phyloP scores from a whole-genome alignment of 2,888 invertebrate species.

The Tribolium freemani region DNA sequence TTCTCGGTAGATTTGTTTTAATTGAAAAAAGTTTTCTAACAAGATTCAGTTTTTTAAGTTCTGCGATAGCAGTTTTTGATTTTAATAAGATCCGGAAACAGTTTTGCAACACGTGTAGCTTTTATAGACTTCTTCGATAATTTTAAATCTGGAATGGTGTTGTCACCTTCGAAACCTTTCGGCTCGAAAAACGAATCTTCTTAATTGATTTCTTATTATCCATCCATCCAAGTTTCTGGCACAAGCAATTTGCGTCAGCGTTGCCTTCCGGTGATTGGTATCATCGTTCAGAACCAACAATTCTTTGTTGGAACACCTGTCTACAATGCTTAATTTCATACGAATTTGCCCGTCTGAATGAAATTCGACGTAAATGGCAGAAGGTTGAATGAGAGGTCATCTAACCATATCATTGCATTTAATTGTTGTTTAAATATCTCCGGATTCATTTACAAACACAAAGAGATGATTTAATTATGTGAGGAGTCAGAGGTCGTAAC shows the following conservation, averaged over 20 bases:
- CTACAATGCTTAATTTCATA: conserved; percentile 51
- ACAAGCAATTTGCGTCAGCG: conserved; percentile 26
- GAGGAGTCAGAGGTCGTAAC: conserved; percentile 7
- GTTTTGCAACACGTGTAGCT: not conserved
- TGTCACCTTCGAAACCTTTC: not conserved
- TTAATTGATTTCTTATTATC: conserved; percentile 29
- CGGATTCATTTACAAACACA: conserved; percentile 28
- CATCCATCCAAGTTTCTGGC: conserved; percentile 20
- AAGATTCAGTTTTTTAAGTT: too few species aligned
- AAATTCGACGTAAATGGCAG: conserved; percentile 45
- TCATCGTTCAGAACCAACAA: conserved; percentile 38
- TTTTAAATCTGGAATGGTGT: not conserved
- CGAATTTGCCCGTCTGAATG: conserved; percentile 48
- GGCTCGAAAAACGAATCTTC: conserved; percentile 7
- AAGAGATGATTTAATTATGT: conserved; percentile 23
- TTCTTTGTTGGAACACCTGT: conserved; percentile 52
- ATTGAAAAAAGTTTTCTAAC: too few species aligned
- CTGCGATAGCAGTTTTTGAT: too few species aligned
- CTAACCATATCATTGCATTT: conserved; percentile 37
- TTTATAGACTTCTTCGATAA: too few species aligned
- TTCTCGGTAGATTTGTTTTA: too few species aligned
- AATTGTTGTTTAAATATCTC: conserved; percentile 35
- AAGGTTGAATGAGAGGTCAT: conserved; percentile 15
- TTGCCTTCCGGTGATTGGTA: conserved; percentile 33
- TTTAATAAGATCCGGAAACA: too few species aligned